Percentiles rank a stretch among this genome's conserved stretches.
Evolutionary conservation across 2,888 invertebrate genomes (phyloP).

Genomic region (Agrotis clavis): DNA sequence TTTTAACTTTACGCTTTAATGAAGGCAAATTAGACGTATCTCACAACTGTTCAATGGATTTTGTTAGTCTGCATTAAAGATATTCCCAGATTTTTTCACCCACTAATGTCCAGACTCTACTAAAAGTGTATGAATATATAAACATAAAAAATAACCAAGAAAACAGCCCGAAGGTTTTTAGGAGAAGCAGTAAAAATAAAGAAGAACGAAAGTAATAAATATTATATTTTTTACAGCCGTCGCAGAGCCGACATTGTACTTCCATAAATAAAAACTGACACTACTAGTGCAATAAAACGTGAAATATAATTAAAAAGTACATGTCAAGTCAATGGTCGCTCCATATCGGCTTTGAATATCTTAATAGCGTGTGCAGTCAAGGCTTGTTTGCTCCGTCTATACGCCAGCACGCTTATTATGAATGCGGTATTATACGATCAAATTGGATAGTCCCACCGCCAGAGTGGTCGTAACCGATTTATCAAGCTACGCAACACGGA

Average conservation of each 20-base stretch:
- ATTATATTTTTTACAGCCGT: slow-evolving; percentile 67
- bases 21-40: slow-evolving; percentile 17
- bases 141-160: slow-evolving; percentile 62
- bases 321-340: slow-evolving; percentile 74
- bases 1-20: slow-evolving; percentile 9
- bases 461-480: slow-evolving; percentile 49
- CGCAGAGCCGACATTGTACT: slow-evolving; percentile 45
- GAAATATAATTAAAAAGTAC: slow-evolving; percentile 76
- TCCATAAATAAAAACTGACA: slow-evolving; percentile 66
- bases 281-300: slow-evolving; percentile 59
- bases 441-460: slow-evolving; percentile 63
- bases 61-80: slow-evolving; percentile 14
- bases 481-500: slow-evolving; percentile 56
- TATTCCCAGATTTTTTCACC: slow-evolving; percentile 27
- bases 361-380: slow-evolving; percentile 84
- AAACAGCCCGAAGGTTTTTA: slow-evolving; percentile 52
- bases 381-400: slow-evolving; percentile 81
- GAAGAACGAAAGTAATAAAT: slow-evolving; percentile 65
- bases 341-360: slow-evolving; percentile 81
- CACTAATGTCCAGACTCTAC: slow-evolving; percentile 27
- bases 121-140: slow-evolving; percentile 68
- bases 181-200: slow-evolving; percentile 55
- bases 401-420: slow-evolving; percentile 77
- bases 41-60: not conserved
- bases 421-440: slow-evolving; percentile 68